Evolutionary conservation across 2,113 vertebrate genomes (phyloP).

Genomic region (Tragelaphus strepsiceros): DNA sequence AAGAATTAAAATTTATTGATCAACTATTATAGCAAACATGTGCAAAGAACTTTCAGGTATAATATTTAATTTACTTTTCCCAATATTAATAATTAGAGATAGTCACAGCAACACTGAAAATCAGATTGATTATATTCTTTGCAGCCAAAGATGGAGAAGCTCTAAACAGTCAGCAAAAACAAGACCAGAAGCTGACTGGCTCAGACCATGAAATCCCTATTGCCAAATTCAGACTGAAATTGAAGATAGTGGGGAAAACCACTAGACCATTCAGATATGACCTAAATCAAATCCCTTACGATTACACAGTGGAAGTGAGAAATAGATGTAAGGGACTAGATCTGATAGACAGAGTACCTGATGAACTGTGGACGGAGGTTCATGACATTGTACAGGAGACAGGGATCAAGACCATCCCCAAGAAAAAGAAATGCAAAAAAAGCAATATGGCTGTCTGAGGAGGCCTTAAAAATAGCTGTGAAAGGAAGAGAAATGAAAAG

Average conservation of each 20-base stretch:
- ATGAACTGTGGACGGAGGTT: neutral
- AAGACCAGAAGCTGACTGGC: neutral
- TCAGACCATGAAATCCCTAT: neutral
- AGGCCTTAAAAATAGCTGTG: neutral
- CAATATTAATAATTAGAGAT: neutral
- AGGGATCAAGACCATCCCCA: neutral
- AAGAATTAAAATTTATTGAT: neutral
- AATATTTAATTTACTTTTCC: neutral
- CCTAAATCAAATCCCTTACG: neutral
- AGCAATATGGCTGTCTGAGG: neutral
- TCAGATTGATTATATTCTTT: neutral
- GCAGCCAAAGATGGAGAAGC: neutral
- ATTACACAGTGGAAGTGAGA: neutral
- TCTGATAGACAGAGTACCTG: neutral
- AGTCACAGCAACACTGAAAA: neutral
- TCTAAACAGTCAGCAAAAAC: neutral
- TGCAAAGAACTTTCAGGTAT: neutral
- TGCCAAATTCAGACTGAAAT: neutral
- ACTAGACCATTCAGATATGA: neutral
- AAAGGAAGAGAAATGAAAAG: neutral
- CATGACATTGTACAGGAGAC: neutral
- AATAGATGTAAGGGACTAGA: neutral
- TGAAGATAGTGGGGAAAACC: neutral
- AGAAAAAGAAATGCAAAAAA: neutral
- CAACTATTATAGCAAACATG: neutral